Conservation (phyloP, 2,888 invertebrate species). For the Matsumyia berberina region DNA sequence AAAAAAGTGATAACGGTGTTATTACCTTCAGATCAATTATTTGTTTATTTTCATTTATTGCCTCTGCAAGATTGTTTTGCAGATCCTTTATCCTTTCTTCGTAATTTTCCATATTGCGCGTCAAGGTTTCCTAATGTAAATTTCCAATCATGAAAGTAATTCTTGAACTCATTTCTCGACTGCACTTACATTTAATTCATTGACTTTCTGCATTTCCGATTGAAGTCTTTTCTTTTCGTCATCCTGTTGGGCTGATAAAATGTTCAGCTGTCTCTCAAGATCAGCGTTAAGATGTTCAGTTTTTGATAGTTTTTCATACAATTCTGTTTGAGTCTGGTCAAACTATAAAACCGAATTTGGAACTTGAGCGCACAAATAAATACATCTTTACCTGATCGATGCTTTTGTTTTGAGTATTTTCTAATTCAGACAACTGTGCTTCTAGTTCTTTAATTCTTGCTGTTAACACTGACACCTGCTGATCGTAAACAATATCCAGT, state of each 20-base stretch:
- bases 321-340: constrained; percentile 40
- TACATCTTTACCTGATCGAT: constrained; percentile 30
- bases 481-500: constrained; percentile 58
- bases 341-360: constrained; percentile 1
- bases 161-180: too few species aligned
- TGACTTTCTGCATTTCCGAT: constrained; percentile 2
- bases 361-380: background rate
- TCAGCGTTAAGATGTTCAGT: constrained; percentile 6
- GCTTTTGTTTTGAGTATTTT: constrained; percentile 13
- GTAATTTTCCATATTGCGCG: background rate
- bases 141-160: background rate
- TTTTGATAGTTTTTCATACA: constrained; percentile 16
- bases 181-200: constrained; percentile 14
- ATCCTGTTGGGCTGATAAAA: background rate
- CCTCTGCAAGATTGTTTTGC: background rate
- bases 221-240: background rate
- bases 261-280: constrained; percentile 7
- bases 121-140: background rate
- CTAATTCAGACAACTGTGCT: background rate
- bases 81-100: constrained; percentile 28
- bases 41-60: constrained; percentile 7
- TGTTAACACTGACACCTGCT: constrained; percentile 31
- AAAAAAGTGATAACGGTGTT: background rate
- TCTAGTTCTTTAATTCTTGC: constrained; percentile 24
- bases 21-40: constrained; percentile 38